phyloP scores from a whole-genome alignment of 2,888 invertebrate genomes.

The Ariolimax columbianus region DNA sequence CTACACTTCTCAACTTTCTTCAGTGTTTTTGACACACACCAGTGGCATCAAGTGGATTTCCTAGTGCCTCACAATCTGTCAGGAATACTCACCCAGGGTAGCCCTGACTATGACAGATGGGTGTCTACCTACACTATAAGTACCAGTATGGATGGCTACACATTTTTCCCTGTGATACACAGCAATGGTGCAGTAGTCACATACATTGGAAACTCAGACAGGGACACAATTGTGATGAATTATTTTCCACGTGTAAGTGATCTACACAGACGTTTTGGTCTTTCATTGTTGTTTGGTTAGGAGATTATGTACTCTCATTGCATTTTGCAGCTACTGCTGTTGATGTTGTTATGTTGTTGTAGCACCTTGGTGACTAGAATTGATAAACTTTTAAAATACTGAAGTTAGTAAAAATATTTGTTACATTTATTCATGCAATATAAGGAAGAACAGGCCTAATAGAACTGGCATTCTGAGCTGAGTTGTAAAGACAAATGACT shows the following conservation, averaged over 20 bases:
- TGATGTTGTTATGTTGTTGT: too few species aligned
- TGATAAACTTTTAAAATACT: too few species aligned
- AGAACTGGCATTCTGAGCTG: too few species aligned
- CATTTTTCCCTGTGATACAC: constrained; percentile 62
- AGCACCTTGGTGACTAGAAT: too few species aligned
- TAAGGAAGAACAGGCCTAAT: too few species aligned
- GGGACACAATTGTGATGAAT: constrained; percentile 22
- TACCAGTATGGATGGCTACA: constrained; percentile 65
- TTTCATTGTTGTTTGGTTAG: too few species aligned
- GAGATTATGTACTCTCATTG: too few species aligned
- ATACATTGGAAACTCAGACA: constrained; percentile 31
- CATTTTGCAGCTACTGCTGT: too few species aligned
- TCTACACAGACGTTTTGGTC: background rate
- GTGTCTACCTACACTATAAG: constrained; percentile 61
- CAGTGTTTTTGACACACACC: constrained; percentile 36
- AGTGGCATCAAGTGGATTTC: constrained; percentile 70
- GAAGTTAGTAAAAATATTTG: too few species aligned
- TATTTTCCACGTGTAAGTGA: constrained; percentile 45
- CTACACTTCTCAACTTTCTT: constrained; percentile 1
- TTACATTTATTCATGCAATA: too few species aligned
- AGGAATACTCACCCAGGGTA: constrained; percentile 68
- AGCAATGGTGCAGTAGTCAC: constrained; percentile 35
- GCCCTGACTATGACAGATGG: constrained; percentile 63
- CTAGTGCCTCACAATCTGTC: constrained; percentile 60
- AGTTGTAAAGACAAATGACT: too few species aligned